These are phyloP conservation scores for Drosophila melanosoma DNA, from an alignment of 2,888 invertebrate species.

Conservation along the genomic window DNA sequence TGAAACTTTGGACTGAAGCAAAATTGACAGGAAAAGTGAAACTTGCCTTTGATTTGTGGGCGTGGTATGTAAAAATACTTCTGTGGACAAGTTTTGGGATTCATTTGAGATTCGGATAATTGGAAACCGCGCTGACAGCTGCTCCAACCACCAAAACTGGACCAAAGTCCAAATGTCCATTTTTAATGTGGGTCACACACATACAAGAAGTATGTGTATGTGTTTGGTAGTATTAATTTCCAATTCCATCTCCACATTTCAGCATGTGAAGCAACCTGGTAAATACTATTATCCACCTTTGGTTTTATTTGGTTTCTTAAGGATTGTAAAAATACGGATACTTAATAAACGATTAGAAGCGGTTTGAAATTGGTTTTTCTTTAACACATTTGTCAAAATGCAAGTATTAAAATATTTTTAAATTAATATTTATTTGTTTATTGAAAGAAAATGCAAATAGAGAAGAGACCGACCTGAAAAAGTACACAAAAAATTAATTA, in stretches of 20 bases:
- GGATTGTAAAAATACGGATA: conserved; percentile 8
- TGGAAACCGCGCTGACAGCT: conserved; percentile 68
- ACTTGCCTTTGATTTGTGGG: conserved; percentile 65
- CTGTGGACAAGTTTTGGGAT: conserved; percentile 47
- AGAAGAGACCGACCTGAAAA: no score
- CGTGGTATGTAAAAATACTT: conserved; percentile 47
- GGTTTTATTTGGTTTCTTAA: conserved; percentile 20
- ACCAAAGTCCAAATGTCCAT: conserved; percentile 20
- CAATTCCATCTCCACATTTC: conserved; percentile 6
- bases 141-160: conserved; percentile 22
- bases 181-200: conserved; percentile 24
- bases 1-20: conserved; percentile 50
- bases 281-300: conserved; percentile 25
- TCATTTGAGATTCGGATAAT: conserved; percentile 59
- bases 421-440: not conserved
- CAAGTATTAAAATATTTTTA: not conserved
- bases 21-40: conserved; percentile 65
- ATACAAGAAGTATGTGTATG: not conserved
- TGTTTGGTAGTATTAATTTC: not conserved
- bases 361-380: not conserved
- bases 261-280: conserved; percentile 25
- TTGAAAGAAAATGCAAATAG: not conserved
- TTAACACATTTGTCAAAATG: not conserved
- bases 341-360: not conserved
- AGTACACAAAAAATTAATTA: no score